Evolutionary conservation across 53 echinoderm and acorn worm species (phyloP).

Genomic region (Arbacia lixula): DNA sequence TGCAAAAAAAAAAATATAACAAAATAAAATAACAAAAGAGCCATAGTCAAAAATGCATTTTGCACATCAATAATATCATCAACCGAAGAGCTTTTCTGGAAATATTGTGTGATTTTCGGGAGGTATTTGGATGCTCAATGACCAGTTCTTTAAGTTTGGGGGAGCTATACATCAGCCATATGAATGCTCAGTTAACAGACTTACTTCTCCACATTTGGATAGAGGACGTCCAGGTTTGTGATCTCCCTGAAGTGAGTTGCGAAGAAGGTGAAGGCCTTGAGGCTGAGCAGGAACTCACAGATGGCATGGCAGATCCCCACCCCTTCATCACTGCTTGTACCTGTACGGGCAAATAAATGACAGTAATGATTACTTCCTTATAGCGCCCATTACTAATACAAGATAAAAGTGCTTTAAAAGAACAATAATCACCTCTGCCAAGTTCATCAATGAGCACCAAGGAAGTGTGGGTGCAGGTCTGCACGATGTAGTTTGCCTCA

Average conservation of each 20-base stretch:
- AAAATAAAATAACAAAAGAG: no score
- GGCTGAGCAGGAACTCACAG: constrained; percentile 90
- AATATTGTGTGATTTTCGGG: no score
- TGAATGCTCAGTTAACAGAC: no score
- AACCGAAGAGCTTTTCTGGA: no score
- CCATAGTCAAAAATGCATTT: no score
- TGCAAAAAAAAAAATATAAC: no score
- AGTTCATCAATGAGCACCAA: constrained; percentile 95
- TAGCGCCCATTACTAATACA: no score
- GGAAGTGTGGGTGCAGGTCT: constrained; percentile 87
- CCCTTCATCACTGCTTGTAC: constrained; percentile 95
- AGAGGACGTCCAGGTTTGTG: constrained; percentile 86
- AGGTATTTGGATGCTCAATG: no score
- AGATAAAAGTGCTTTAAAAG: background rate
- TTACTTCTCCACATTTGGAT: constrained; percentile 99
- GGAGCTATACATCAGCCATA: no score
- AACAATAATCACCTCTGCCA: constrained; percentile 88
- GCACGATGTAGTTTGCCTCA: constrained; percentile 94
- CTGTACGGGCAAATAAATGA: constrained; percentile 22
- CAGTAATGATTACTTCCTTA: background rate
- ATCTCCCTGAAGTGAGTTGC: constrained; percentile 96
- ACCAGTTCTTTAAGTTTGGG: no score
- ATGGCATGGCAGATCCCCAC: constrained; percentile 94
- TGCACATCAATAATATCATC: no score
- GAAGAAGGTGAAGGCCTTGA: constrained; percentile 94